Conservation (phyloP, 1,140 invertebrate species). For the Adoxophyes honmai region DNA sequence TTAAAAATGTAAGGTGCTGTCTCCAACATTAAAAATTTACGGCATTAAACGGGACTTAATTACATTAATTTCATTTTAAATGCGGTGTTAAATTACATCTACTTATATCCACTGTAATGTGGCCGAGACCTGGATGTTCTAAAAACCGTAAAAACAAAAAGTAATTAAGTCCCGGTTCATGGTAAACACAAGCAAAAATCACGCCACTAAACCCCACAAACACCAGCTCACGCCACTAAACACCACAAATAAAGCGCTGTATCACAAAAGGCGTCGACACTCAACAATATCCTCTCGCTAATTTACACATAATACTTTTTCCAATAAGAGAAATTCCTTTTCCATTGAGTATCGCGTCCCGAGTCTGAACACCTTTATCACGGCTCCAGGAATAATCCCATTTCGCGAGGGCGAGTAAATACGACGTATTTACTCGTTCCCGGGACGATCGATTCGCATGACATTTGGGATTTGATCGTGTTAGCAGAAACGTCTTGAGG, state of each 20-base stretch:
- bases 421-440: slow-evolving; percentile 9
- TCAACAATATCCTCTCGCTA: slow-evolving; percentile 5
- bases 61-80: too few species aligned
- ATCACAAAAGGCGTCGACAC: background rate
- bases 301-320: slow-evolving; percentile 15
- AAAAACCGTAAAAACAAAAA: too few species aligned
- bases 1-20: too few species aligned
- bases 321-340: slow-evolving; percentile 11
- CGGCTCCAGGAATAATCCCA: slow-evolving; percentile 8
- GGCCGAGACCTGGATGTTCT: too few species aligned
- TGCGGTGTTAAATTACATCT: too few species aligned
- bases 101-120: too few species aligned
- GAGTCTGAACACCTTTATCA: slow-evolving; percentile 16
- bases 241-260: background rate
- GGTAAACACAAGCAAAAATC: too few species aligned
- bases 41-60: too few species aligned
- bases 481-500: slow-evolving; percentile 2
- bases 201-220: too few species aligned
- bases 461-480: slow-evolving; percentile 15
- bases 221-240: background rate
- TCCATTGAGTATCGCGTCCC: slow-evolving; percentile 7
- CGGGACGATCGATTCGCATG: slow-evolving; percentile 10
- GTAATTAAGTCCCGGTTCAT: too few species aligned
- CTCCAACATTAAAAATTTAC: too few species aligned
- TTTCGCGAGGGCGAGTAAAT: slow-evolving; percentile 10